Conservation (phyloP, 1,140 invertebrate genomes). For the Stegodyphus dumicola region DNA sequence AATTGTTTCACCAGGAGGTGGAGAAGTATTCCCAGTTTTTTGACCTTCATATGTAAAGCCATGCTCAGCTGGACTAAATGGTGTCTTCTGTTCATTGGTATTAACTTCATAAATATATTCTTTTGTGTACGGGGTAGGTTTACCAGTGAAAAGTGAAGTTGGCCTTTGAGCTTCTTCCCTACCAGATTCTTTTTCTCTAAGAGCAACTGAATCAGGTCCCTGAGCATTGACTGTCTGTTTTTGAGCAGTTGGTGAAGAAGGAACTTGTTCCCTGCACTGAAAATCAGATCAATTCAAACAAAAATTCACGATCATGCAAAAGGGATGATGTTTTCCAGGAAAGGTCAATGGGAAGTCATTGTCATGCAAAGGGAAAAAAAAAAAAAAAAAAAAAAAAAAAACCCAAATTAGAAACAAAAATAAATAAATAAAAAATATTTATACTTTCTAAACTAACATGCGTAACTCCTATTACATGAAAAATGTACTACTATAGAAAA, state of each 20-base stretch:
- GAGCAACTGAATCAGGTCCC: not conserved
- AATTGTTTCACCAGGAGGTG: slow-evolving; percentile 25
- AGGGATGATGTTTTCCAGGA: slow-evolving; percentile 44
- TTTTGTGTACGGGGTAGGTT: slow-evolving; percentile 62
- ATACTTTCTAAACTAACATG: too few relatives aligned
- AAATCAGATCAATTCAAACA: slow-evolving; percentile 53
- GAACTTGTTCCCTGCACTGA: slow-evolving; percentile 33
- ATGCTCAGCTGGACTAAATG: slow-evolving; percentile 59
- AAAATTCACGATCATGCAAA: slow-evolving; percentile 47
- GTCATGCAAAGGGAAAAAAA: slow-evolving; percentile 54
- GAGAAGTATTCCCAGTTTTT: slow-evolving; percentile 36
- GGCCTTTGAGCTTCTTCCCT: slow-evolving; percentile 43
- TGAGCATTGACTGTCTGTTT: not conserved
- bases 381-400: slow-evolving; percentile 37
- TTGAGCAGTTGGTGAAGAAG: slow-evolving; percentile 15
- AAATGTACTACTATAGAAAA: too few relatives aligned
- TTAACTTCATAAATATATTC: slow-evolving; percentile 63
- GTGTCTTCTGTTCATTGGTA: slow-evolving; percentile 29
- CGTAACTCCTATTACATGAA: too few relatives aligned
- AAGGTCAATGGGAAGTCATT: slow-evolving; percentile 17
- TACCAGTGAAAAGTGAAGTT: slow-evolving; percentile 51
- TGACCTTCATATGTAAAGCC: slow-evolving; percentile 63
- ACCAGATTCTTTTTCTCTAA: not conserved
- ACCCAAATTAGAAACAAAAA: slow-evolving; percentile 49
- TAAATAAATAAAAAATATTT: not conserved